phyloP scores from a whole-genome alignment of 1,140 invertebrate species.

The Bombus confusus region DNA sequence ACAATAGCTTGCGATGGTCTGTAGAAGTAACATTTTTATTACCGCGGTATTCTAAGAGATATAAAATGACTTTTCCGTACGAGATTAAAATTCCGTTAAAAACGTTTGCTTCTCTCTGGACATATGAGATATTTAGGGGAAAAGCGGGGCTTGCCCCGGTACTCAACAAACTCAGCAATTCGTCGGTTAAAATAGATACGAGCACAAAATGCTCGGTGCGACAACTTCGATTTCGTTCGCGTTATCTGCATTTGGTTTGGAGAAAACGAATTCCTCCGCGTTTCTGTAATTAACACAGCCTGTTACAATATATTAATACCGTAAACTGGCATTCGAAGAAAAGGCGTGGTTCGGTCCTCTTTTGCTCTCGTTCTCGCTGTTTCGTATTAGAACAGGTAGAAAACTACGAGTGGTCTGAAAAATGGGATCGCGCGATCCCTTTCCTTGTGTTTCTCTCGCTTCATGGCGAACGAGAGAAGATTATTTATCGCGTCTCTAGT shows the following conservation, averaged over 20 bases:
- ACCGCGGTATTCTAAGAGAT: neutral
- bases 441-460: neutral
- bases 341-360: too few relatives aligned
- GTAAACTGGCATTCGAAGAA: neutral
- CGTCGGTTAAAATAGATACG: too few relatives aligned
- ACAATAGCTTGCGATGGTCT: neutral
- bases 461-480: neutral
- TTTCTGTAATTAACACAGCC: neutral
- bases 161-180: too few relatives aligned
- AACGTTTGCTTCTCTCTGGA: neutral
- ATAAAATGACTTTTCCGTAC: neutral
- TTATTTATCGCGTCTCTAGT: neutral
- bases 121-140: too few relatives aligned
- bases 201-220: too few relatives aligned
- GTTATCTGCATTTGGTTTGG: neutral
- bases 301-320: neutral
- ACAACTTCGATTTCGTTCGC: too few relatives aligned
- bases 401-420: neutral
- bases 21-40: neutral
- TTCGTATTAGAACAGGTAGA: too few relatives aligned
- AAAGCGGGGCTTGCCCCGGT: too few relatives aligned
- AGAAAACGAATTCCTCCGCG: neutral
- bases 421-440: neutral
- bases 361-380: neutral
- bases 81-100: neutral